Evolutionary conservation across 2,888 invertebrate species (phyloP), one percentile per base, ranked within the genome.

Genomic region (Falcaria lacertinaria): DNA sequence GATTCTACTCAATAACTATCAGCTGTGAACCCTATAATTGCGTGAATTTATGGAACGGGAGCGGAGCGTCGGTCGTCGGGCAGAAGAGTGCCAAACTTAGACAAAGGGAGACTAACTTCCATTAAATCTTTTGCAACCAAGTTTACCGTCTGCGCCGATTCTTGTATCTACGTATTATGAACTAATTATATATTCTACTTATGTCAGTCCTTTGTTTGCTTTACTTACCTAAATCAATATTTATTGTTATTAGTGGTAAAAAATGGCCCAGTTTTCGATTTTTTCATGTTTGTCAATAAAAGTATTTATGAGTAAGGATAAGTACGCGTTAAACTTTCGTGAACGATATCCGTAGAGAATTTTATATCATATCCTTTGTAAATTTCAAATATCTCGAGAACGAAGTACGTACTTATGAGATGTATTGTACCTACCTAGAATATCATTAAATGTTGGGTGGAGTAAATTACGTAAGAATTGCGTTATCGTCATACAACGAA

Each of bases 101-200:
- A 84, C 84, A 86, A 85, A 84, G 84, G 76, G 80, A 76, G 74
- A 73, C 75, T 80, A 84, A 83, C 85, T 87, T 86, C 87, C 81
- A 88, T 88, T 85, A 87, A 88, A 86, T 87, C 88, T 88, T 88
- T 86, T 77, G 82, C 81, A 83, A 86, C 85, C 69, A 81, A 84
- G 75, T 85, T 79, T 65, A 53, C 54, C 75, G 73, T 74, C 76
- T 70, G 50, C 60, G 62, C 71, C 75, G 78, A 76, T 76, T 83
- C 71, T 64, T 70, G 74, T 70, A 64, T 67, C 63, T 68, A 50
- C 55, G 45, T 48, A 44, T 43, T 52, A 43, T 47, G 43, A 47
- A 43, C 51, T 46, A 57, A 48, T 49, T 51, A 53, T 47, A 48
- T 49, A 52, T 48, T 47, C 47, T n/a, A n/a, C n/a, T n/a, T n/a